Base-by-base conservation (phyloP, 1,140 invertebrate species). In the Penaeus vannamei region DNA sequence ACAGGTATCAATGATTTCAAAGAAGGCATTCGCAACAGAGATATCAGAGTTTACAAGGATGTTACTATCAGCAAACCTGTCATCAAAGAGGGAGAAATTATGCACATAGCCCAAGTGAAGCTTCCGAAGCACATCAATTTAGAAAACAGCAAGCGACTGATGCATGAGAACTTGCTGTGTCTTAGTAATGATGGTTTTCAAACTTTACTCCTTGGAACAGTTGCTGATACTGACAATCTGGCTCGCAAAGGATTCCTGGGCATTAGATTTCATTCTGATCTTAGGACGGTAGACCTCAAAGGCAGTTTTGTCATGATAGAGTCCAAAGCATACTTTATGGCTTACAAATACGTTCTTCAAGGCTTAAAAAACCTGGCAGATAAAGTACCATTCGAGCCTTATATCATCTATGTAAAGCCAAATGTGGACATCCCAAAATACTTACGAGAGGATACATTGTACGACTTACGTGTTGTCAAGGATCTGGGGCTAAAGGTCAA, bases 91-190 rank as follows among this genome's bases (percentile, higher is more conserved):
- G 36, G 77, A 12, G 81, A 89, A 61, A 26, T 91, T 14, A 66
- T 91, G 8, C 61, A 91, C 32, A 42, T 64, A 42, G 86, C 89
- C 36, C 60, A 89, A 22, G 72, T 91, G 19, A 83, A 85, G 26
- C 72, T 89, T 14, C 77, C 87, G 19, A 89, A 61, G 92, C 46
- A 83, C 86, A 2, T 91, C 36, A 89, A 83, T 46, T 36, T 79
- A 8, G 80, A 84, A 23, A 85, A 77, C 23, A 93, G 94, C 0
- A 95, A 95, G 92, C 93, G 95, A 83, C 94, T 97, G 61, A 94
- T 97, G 92, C 95, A 93, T 93, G 96, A 96, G 0, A 95, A 96
- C 0, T 92, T 97, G 23, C 91, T 97, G 0, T 95, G 96, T 89
- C 94, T 97, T 36, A 96, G 95, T 1, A 93, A 91, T 19, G 94